Evolutionary conservation across 2,797 vertebrate species (phyloP).

Genomic region (Labeo calbasu): DNA sequence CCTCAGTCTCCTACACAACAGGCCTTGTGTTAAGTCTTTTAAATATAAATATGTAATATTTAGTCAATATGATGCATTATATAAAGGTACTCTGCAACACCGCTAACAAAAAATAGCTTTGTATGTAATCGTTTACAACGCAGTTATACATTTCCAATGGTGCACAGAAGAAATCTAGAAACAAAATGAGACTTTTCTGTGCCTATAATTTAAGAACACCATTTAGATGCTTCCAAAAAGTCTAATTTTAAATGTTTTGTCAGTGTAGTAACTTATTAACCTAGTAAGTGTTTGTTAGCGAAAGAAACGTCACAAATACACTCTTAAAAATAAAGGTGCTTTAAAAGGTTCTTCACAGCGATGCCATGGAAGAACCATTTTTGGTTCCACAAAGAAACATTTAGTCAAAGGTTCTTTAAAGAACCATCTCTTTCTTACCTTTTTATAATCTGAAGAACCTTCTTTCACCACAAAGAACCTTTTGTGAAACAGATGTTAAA

Average conservation of each 20-base stretch:
- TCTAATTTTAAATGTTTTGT: not conserved
- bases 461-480: no score
- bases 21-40: not conserved
- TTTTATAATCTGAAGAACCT: no score
- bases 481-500: no score
- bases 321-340: no score
- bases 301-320: not conserved
- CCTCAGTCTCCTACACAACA: constrained; percentile 15
- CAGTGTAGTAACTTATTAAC: not conserved
- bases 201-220: not conserved
- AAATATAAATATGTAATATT: constrained; percentile 10
- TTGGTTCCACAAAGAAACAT: no score
- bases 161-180: not conserved
- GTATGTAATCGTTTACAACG: not conserved
- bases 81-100: not conserved
- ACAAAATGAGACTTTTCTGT: no score
- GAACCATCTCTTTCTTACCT: no score
- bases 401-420: no score
- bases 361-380: no score
- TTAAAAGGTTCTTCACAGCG: no score
- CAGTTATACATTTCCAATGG: no score
- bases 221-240: not conserved
- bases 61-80: not conserved
- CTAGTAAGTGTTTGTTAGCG: not conserved
- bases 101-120: not conserved